Base-by-base conservation (phyloP, 2,113 vertebrate species). In the Podarcis muralis region DNA sequence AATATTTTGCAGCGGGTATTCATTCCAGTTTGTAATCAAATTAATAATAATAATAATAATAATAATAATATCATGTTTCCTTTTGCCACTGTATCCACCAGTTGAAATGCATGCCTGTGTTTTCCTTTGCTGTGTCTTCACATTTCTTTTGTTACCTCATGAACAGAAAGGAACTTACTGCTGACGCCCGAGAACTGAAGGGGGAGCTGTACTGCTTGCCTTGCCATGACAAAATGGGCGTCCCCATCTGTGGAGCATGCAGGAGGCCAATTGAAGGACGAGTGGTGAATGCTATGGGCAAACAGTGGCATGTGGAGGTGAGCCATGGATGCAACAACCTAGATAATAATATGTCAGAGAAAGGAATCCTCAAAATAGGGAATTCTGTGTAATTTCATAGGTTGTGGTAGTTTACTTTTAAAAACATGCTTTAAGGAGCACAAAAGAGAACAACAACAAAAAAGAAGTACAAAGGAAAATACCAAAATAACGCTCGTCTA, bases 241-340 rank as follows among this genome's bases (percentile, higher is more conserved):
- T 99, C 16, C 99, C 99, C 6, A 99, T 99, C 95, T 99, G 99
- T 37, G 99, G 99, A 0, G 98, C 99, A 22, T 99, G 99, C 86
- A 97, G 99, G 87, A 97, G 99, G 92, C 99, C 99, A 81, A 98
- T 99, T 22, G 99, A 99, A 95, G 99, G 99, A 35, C 98, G 99
- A 0, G 99, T 99, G 93, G 99, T 99, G 68, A 99, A 99, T 30
- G 99, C 99, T 78, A 99, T 99, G 99, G 99, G 99, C 82, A 99
- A 99, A 91, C 99, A 99, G 90, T 99, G 99, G 99, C 99, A 99
- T 0, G 98, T 99, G 90, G 99, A 99, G 98, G 99, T 99, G 96
- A 87, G 96, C 88, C 30, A 1, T 53, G 16, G 74, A 9, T n/a
- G 3, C 86, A 53, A 87, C 59, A 37, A 6, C 0, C 69, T 85